Percentiles rank a stretch among this genome's conserved stretches.
phyloP scores from a whole-genome alignment of 1,140 invertebrate genomes.

The Hyphantria cunea region DNA sequence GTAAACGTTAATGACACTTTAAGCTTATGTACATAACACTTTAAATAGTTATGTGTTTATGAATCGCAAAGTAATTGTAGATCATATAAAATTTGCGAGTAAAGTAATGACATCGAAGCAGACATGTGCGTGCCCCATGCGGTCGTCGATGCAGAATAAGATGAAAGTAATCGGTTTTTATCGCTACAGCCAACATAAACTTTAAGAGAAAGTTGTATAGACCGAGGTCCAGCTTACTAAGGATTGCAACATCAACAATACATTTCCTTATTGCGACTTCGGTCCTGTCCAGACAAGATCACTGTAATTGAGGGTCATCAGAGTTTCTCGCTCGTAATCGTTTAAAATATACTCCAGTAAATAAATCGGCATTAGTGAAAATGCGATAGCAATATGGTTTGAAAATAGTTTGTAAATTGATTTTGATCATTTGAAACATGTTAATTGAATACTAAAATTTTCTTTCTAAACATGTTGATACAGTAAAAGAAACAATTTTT shows the following conservation, averaged over 20 bases:
- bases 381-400: no score
- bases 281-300: slow-evolving; percentile 26
- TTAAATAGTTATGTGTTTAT: neutral
- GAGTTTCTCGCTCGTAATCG: no score
- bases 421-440: no score
- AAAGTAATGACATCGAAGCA: slow-evolving; percentile 2
- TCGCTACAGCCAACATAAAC: slow-evolving; percentile 38
- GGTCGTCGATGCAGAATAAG: slow-evolving; percentile 36
- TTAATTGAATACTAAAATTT: no score
- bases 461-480: no score
- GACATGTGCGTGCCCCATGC: slow-evolving; percentile 3
- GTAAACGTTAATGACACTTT: no score
- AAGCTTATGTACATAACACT: no score
- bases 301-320: no score
- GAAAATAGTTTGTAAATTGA: no score
- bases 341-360: no score
- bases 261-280: slow-evolving; percentile 39
- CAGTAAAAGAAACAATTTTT: no score
- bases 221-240: slow-evolving; percentile 23
- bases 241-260: slow-evolving; percentile 48
- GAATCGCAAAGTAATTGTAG: neutral
- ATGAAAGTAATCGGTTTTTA: slow-evolving; percentile 51
- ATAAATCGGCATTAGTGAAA: no score
- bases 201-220: slow-evolving; percentile 43
- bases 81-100: neutral